A percentile compares a stretch with the other conserved stretches of the same genome.
Conservation (phyloP, 2,888 invertebrate genomes). For the Pantelozetes paolii region DNA sequence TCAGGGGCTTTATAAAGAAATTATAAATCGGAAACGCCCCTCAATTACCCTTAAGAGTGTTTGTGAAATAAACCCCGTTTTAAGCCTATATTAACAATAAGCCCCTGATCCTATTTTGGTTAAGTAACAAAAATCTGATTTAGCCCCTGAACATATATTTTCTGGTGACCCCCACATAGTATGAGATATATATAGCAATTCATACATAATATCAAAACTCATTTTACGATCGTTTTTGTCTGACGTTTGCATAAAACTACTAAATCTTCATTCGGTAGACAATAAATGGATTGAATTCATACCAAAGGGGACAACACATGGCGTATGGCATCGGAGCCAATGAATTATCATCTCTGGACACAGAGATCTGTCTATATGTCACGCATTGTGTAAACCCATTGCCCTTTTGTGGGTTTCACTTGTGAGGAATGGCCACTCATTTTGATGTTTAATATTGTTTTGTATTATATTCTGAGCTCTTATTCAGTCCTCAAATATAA, state of each 20-base stretch:
- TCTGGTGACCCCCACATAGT: too few species aligned
- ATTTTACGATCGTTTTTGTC: background rate
- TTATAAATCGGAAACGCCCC: too few species aligned
- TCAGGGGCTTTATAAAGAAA: too few species aligned
- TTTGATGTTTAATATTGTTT: background rate
- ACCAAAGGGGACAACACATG: conserved; percentile 8
- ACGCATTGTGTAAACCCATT: background rate
- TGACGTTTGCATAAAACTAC: background rate
- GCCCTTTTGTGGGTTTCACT: background rate
- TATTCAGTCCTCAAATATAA: conserved; percentile 14
- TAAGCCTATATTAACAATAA: too few species aligned
- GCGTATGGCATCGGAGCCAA: background rate
- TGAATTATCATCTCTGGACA: conserved; percentile 10
- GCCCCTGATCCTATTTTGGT: too few species aligned
- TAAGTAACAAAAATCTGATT: too few species aligned
- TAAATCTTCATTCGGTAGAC: conserved; percentile 6
- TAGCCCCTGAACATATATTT: too few species aligned
- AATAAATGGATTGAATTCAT: conserved; percentile 15
- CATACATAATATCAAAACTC: too few species aligned
- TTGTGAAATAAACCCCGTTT: too few species aligned
- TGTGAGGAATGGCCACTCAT: background rate
- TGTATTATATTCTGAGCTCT: conserved; percentile 1
- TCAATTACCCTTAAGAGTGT: too few species aligned
- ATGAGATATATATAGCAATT: too few species aligned
- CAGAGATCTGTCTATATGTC: background rate